phyloP scores from a whole-genome alignment of 2,888 invertebrate species.

The Pyralis farinalis region DNA sequence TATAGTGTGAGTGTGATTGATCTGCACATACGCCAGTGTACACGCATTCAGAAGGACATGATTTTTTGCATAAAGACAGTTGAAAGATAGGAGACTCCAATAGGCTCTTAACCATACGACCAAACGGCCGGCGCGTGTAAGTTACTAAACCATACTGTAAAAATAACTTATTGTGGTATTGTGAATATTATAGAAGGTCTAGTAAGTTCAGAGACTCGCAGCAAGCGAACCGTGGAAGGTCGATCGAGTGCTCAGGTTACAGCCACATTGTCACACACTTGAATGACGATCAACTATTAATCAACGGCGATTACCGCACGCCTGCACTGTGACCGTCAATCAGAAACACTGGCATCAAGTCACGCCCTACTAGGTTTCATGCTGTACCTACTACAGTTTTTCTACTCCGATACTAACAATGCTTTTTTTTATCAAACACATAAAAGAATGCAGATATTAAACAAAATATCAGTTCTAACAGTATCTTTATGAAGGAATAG shows the following conservation, averaged over 20 bases:
- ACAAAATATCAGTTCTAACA: no score
- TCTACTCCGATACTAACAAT: background rate
- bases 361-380: background rate
- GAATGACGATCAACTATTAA: constrained; percentile 12
- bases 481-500: no score
- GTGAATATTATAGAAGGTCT: constrained; percentile 41
- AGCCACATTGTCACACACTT: constrained; percentile 27
- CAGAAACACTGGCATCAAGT: background rate
- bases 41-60: no score
- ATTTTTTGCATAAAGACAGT: no score
- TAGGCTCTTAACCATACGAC: no score
- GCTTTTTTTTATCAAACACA: no score
- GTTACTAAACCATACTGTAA: no score
- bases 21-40: no score
- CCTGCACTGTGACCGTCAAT: constrained; percentile 5
- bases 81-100: no score
- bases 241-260: constrained; percentile 43
- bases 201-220: constrained; percentile 48
- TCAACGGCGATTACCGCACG: constrained; percentile 6
- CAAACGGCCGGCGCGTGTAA: no score
- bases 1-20: no score
- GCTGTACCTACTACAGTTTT: background rate
- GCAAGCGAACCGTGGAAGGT: constrained; percentile 53
- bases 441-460: no score
- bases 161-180: constrained; percentile 16